Conservation (phyloP, 2,888 invertebrate species). For the Drosophila hawaiiensis region DNA sequence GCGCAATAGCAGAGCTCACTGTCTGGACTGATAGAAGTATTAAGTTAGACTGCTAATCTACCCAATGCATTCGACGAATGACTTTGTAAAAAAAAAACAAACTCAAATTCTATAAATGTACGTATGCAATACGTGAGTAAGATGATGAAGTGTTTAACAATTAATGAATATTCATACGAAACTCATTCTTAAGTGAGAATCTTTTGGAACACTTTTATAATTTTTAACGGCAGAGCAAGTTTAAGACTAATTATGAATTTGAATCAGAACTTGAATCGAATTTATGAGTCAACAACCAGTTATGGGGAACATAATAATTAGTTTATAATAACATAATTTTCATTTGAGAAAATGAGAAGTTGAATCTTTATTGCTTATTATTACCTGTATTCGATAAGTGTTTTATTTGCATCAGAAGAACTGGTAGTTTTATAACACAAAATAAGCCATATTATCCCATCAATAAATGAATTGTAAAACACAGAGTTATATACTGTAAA, state of each 20-base stretch:
- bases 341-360: neutral
- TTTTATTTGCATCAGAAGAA: neutral
- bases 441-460: neutral
- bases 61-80: neutral
- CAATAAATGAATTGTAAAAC: neutral
- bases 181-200: neutral
- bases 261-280: neutral
- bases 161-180: neutral
- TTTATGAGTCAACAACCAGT: conserved; percentile 2
- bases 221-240: neutral
- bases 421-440: conserved; percentile 17
- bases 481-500: neutral
- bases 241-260: neutral
- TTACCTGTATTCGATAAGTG: neutral
- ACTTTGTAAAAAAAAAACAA: neutral
- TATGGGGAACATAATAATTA: neutral
- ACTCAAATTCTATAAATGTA: neutral
- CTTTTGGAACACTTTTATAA: neutral
- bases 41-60: neutral
- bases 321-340: neutral
- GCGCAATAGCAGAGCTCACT: conserved; percentile 5
- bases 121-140: neutral
- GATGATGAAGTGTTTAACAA: neutral
- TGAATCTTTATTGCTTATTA: neutral
- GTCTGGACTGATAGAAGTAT: neutral